A percentile compares a stretch with the other conserved stretches of the same genome.
Conservation (phyloP, 2,113 vertebrate genomes). For the Polypterus bichir region DNA sequence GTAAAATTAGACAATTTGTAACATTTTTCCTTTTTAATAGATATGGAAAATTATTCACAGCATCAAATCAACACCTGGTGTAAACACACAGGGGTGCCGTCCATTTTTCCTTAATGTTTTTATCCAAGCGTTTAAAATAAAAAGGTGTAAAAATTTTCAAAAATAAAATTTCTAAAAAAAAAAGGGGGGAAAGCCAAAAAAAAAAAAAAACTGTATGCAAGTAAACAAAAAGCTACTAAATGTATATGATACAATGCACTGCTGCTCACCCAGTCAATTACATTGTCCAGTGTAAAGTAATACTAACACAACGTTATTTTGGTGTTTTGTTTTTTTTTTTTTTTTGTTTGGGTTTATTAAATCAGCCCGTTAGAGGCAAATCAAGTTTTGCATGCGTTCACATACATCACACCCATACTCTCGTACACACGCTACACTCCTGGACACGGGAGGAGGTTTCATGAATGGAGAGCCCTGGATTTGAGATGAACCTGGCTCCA, state of each 20-base stretch:
- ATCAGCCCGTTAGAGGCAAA: constrained; percentile 69
- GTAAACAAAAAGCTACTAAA: constrained; percentile 64
- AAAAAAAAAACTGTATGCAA: constrained; percentile 72
- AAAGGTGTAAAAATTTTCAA: constrained; percentile 40
- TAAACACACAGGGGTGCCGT: constrained; percentile 72
- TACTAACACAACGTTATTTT: constrained; percentile 66
- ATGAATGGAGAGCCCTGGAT: constrained; percentile 56
- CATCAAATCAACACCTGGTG: constrained; percentile 78
- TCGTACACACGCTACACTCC: constrained; percentile 74
- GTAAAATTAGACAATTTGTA: constrained; percentile 53
- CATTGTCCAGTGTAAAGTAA: constrained; percentile 88
- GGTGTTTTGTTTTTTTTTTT: constrained; percentile 47
- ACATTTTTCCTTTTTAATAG: constrained; percentile 50
- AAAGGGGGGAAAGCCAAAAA: constrained; percentile 7
- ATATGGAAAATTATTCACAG: constrained; percentile 80
- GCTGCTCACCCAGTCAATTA: constrained; percentile 70
- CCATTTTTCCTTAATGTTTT: constrained; percentile 62
- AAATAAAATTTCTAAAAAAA: constrained; percentile 15
- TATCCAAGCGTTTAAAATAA: constrained; percentile 82
- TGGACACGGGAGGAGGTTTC: constrained; percentile 59
- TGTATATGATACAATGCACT: constrained; percentile 52
- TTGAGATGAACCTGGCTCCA: constrained; percentile 73
- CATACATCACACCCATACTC: constrained; percentile 68
- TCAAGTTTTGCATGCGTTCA: constrained; percentile 81
- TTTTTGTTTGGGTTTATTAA: constrained; percentile 63